phyloP scores from a whole-genome alignment of 2,888 invertebrate genomes.

The Entomobrya proxima region DNA sequence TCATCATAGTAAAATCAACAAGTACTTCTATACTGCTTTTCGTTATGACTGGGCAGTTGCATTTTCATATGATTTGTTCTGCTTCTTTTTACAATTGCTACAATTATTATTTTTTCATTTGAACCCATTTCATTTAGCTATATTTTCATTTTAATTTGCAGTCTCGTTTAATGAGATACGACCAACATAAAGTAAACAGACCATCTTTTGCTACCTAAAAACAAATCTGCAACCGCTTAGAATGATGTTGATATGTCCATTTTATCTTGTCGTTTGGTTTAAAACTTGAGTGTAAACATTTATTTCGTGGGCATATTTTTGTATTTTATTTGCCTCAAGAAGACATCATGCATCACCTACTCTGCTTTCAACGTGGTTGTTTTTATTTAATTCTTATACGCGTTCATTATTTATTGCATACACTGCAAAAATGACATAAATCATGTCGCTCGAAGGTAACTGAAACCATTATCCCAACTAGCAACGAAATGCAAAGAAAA shows the following conservation, averaged over 20 bases:
- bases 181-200: not conserved
- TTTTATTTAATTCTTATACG: not conserved
- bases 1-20: too few relatives aligned
- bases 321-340: not conserved
- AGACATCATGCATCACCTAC: not conserved
- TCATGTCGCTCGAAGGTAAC: slow-evolving; percentile 60
- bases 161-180: slow-evolving; percentile 8
- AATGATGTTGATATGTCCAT: not conserved
- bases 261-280: not conserved
- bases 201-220: not conserved
- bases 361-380: not conserved
- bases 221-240: not conserved
- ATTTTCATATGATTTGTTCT: too few relatives aligned
- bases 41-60: too few relatives aligned
- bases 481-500: not conserved
- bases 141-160: not conserved
- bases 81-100: too few relatives aligned
- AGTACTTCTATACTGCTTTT: too few relatives aligned
- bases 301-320: too few relatives aligned
- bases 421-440: slow-evolving; percentile 53
- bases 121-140: too few relatives aligned
- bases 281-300: too few relatives aligned
- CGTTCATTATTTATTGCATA: slow-evolving; percentile 37
- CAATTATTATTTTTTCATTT: too few relatives aligned
- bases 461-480: slow-evolving; percentile 45